Percentiles rank a stretch among this genome's conserved stretches.
Conservation (phyloP, 2,888 invertebrate genomes). For the Caenorhabditis wallacei region DNA sequence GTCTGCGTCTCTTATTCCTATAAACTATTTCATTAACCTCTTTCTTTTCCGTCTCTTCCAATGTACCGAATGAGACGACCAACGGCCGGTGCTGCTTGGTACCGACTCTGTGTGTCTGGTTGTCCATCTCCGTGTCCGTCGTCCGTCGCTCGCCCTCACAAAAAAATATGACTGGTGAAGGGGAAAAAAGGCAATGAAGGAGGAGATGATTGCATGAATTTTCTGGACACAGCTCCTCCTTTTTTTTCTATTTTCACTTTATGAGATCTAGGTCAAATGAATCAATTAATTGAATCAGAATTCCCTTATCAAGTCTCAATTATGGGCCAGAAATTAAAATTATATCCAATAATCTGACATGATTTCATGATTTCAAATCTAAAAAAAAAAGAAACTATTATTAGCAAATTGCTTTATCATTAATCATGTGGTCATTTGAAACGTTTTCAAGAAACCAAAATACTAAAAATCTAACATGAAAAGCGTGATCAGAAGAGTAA, state of each 20-base stretch:
- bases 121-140: slow-evolving; percentile 34
- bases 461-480: too few relatives aligned
- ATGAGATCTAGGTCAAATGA: slow-evolving; percentile 32
- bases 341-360: too few relatives aligned
- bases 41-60: slow-evolving; percentile 32
- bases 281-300: background rate
- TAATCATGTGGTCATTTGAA: too few relatives aligned
- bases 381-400: too few relatives aligned
- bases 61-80: slow-evolving; percentile 31
- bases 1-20: slow-evolving; percentile 42
- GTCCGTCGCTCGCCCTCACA: slow-evolving; percentile 42
- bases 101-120: slow-evolving; percentile 54
- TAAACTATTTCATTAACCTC: background rate
- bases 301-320: background rate
- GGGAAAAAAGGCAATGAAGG: slow-evolving; percentile 11
- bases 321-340: too few relatives aligned
- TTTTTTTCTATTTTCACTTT: slow-evolving; percentile 11
- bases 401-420: too few relatives aligned
- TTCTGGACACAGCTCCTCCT: slow-evolving; percentile 28
- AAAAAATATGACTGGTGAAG: slow-evolving; percentile 48
- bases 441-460: background rate
- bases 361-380: too few relatives aligned
- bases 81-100: slow-evolving; percentile 62
- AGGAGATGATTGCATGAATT: slow-evolving; percentile 8
- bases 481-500: too few relatives aligned